Evolutionary conservation across 2,888 invertebrate species (phyloP).

Genomic region (Eupithecia abbreviata): DNA sequence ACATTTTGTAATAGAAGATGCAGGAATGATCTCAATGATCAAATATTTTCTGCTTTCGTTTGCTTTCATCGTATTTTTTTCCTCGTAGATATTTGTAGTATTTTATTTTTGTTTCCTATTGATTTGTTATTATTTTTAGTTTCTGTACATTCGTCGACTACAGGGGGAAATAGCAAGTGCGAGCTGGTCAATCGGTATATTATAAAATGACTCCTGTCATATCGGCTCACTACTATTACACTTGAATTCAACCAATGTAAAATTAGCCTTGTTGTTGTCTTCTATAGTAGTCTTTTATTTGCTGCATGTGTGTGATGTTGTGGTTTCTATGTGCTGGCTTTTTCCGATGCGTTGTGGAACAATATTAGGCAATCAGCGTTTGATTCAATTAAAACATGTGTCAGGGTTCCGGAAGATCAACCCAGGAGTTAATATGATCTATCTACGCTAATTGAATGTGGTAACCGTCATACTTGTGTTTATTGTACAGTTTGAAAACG

Average conservation of each 20-base stretch:
- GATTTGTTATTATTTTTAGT: not conserved
- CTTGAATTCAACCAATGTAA: not conserved
- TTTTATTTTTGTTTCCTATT: not conserved
- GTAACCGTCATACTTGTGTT: not conserved
- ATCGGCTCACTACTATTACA: not conserved
- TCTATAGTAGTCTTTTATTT: constrained; percentile 3
- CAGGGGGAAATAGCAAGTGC: not conserved
- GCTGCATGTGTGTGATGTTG: not conserved
- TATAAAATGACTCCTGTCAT: not conserved
- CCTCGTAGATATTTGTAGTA: not conserved
- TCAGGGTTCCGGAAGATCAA: constrained; percentile 43
- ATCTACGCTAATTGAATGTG: constrained; percentile 32
- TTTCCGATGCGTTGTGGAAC: not conserved
- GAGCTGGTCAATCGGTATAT: not conserved
- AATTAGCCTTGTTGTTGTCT: not conserved
- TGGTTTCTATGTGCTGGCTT: constrained; percentile 4
- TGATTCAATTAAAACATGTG: constrained; percentile 8
- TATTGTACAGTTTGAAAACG: not conserved
- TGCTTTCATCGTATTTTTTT: constrained; percentile 3
- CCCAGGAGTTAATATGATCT: constrained; percentile 44
- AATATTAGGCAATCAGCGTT: constrained; percentile 1
- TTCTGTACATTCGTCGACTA: not conserved
- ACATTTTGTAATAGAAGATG: constrained; percentile 33
- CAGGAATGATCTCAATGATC: constrained; percentile 28
- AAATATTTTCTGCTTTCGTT: constrained; percentile 6